Base-by-base conservation (phyloP, 1,140 invertebrate genomes). In the Aporrectodea caliginosa region DNA sequence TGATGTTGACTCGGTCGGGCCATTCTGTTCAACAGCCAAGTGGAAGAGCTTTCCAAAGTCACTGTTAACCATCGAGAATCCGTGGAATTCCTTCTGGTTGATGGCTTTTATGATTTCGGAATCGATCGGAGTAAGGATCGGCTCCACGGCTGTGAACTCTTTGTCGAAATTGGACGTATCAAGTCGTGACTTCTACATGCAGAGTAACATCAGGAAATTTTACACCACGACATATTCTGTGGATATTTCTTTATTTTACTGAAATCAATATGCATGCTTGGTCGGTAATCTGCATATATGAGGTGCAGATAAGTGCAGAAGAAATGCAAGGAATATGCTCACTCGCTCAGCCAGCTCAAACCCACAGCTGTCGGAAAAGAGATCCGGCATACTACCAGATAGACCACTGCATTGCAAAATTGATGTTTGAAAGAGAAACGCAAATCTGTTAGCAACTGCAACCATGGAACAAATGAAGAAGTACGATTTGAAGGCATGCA, bases 151-250 rank as follows among this genome's bases (percentile, higher is more conserved):
- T 0, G 98, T 99, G 88, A 99, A 99, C 43, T 96, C 94, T 43
- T 92, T 93, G 89, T 99, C 98, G 89, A 99, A 99, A 88, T 99
- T 98, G 87, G 95, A 94, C 6, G 95, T 96, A 88, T 99, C 98
- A 85, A 95, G 87, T 0, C 95, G 93, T 87, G 96, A 94, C 89
- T 94, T 92, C 94, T 97, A 89, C 70, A 90, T 84, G 83, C n/a
- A 85, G 43, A 14, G 34, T 75, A 76, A 33, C 33, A 32, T 1
- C 69, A 78, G 74, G 76, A 79, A 82, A 72, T 78, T n/a, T n/a
- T n/a, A n/a, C n/a, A n/a, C n/a, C n/a, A n/a, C n/a, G n/a, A n/a
- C n/a, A n/a, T n/a, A n/a, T n/a, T n/a, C n/a, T n/a, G n/a, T n/a
- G 33, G 35, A 74, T 31, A 74, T 34, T 32, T 32, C 0, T 1